Percentiles rank a stretch among this genome's conserved stretches.
Evolutionary conservation across 2,888 invertebrate species (phyloP).

Genomic region (Chloroclysta siterata): DNA sequence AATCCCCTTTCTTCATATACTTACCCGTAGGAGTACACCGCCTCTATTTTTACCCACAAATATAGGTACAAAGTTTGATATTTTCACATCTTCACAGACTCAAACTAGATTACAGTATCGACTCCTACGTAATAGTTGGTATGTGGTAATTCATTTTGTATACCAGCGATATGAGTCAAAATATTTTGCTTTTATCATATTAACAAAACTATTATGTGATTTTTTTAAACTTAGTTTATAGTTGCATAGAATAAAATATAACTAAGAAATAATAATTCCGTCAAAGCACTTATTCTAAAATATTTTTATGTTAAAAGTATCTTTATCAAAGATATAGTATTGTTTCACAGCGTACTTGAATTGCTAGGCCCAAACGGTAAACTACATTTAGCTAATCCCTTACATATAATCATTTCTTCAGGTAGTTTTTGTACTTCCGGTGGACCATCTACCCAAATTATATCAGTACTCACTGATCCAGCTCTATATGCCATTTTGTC

Average conservation of each 20-base stretch:
- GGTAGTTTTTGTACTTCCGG: slow-evolving; percentile 13
- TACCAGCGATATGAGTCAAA: too few relatives aligned
- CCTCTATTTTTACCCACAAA: slow-evolving; percentile 19
- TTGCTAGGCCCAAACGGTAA: slow-evolving; percentile 18
- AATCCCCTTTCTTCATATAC: slow-evolving; percentile 80
- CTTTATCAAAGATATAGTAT: too few relatives aligned
- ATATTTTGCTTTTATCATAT: too few relatives aligned
- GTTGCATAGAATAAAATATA: too few relatives aligned
- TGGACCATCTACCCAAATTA: slow-evolving; percentile 10
- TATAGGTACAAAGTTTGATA: not conserved
- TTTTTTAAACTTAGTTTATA: too few relatives aligned
- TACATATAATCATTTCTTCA: slow-evolving; percentile 1
- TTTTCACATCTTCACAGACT: slow-evolving; percentile 2
- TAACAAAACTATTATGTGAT: too few relatives aligned
- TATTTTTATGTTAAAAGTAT: too few relatives aligned
- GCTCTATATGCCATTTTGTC: not conserved
- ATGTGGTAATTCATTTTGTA: too few relatives aligned
- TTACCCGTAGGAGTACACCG: slow-evolving; percentile 40
- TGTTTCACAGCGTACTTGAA: not conserved
- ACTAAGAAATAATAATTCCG: too few relatives aligned
- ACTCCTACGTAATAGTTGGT: too few relatives aligned
- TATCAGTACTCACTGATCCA: slow-evolving; percentile 1
- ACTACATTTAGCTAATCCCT: slow-evolving; percentile 17
- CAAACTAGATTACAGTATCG: too few relatives aligned
- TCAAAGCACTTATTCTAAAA: too few relatives aligned